These are phyloP conservation scores for Hipposideros armiger DNA, from an alignment of 2,113 vertebrate genomes.

Conservation along the genomic window DNA sequence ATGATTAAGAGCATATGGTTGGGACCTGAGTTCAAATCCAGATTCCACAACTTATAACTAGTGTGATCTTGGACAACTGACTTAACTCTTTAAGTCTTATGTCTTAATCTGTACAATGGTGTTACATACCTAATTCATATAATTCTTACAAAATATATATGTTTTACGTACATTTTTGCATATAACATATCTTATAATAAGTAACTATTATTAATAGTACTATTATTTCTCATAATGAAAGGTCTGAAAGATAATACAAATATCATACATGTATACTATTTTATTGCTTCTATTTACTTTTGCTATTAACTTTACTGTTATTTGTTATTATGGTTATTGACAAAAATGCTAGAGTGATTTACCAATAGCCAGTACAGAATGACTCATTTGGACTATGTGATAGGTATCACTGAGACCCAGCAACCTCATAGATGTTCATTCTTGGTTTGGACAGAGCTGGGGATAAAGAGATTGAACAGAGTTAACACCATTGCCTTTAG, in stretches of 20 bases:
- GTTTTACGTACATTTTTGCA: background rate
- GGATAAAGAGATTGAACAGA: background rate
- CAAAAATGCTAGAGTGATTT: background rate
- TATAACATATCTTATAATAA: background rate
- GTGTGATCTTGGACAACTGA: background rate
- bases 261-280: background rate
- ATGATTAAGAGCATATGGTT: background rate
- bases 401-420: background rate
- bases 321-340: background rate
- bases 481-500: background rate
- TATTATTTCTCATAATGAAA: slow-evolving; percentile 35
- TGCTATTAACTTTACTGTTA: background rate
- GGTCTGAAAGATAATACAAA: background rate
- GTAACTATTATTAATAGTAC: background rate
- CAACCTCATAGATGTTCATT: background rate
- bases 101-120: slow-evolving; percentile 19
- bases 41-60: background rate
- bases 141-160: background rate
- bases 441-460: background rate
- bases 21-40: background rate
- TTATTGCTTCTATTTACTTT: slow-evolving; percentile 50
- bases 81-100: background rate
- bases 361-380: background rate
- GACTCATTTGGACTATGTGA: background rate
- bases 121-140: background rate